Conservation (phyloP, 2,888 invertebrate genomes). For the Heterodera filipjevi region DNA sequence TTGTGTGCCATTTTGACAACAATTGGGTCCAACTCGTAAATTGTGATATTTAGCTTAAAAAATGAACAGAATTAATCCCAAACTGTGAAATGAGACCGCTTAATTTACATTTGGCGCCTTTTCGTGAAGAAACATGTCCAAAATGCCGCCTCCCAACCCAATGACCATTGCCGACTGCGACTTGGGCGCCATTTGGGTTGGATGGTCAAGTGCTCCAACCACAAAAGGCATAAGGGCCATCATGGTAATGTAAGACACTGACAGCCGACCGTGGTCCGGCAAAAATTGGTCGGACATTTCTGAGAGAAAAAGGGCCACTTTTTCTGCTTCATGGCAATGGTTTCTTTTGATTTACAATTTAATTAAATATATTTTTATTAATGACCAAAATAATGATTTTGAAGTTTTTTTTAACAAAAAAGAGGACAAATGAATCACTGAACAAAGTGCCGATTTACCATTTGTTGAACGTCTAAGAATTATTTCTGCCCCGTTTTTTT, state of each 20-base stretch:
- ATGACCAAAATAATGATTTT: background rate
- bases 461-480: background rate
- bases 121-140: conserved; percentile 56
- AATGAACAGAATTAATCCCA: no score
- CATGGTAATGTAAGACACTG: background rate
- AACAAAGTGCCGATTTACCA: background rate
- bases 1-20: conserved; percentile 51
- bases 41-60: conserved; percentile 57
- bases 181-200: background rate
- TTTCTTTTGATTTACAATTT: no score
- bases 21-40: conserved; percentile 52
- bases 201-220: conserved; percentile 2
- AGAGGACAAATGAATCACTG: no score
- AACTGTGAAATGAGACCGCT: no score
- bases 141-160: conserved; percentile 58
- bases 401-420: no score
- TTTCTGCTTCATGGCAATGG: no score
- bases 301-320: no score
- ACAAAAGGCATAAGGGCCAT: conserved; percentile 23
- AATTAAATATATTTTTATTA: no score
- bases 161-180: conserved; percentile 44
- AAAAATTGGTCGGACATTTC: background rate
- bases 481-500: background rate
- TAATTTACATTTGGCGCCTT: conserved; percentile 37
- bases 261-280: background rate